Conservation (phyloP, 2,797 vertebrate species). For the Emydoidea blandingii region DNA sequence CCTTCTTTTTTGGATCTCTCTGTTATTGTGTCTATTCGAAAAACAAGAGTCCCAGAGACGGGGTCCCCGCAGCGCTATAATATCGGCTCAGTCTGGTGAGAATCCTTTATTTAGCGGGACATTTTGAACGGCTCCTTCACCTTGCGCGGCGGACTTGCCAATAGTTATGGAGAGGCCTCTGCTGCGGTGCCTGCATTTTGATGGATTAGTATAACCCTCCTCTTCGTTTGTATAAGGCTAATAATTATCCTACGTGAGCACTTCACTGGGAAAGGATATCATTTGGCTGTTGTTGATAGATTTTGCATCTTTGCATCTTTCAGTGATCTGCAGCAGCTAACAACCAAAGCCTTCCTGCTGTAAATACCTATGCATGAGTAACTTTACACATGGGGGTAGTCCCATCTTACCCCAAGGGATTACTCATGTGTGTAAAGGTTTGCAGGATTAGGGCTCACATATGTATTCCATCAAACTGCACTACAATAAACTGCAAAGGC, state of each 20-base stretch:
- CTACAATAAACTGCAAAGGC: neutral
- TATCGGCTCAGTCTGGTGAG: neutral
- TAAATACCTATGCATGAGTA: neutral
- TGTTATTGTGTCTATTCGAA: neutral
- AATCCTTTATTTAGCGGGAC: neutral
- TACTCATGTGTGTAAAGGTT: neutral
- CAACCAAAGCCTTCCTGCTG: neutral
- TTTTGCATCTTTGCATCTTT: neutral
- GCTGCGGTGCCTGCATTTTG: neutral
- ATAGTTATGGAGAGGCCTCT: slow-evolving; percentile 19
- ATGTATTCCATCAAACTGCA: slow-evolving; percentile 16
- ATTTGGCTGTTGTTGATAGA: neutral
- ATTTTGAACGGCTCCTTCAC: neutral
- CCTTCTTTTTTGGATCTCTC: slow-evolving; percentile 3
- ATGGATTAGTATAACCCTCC: neutral
- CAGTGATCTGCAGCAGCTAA: neutral
- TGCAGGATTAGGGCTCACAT: neutral
- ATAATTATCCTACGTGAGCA: neutral
- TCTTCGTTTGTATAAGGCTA: neutral
- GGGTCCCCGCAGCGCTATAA: neutral
- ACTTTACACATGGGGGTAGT: neutral
- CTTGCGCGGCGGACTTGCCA: neutral
- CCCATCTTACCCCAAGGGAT: neutral
- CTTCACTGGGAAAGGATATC: too few relatives aligned
- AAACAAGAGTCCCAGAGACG: slow-evolving; percentile 16